Evolutionary conservation across 2,888 invertebrate genomes (phyloP).

Genomic region (Panopea generosa): DNA sequence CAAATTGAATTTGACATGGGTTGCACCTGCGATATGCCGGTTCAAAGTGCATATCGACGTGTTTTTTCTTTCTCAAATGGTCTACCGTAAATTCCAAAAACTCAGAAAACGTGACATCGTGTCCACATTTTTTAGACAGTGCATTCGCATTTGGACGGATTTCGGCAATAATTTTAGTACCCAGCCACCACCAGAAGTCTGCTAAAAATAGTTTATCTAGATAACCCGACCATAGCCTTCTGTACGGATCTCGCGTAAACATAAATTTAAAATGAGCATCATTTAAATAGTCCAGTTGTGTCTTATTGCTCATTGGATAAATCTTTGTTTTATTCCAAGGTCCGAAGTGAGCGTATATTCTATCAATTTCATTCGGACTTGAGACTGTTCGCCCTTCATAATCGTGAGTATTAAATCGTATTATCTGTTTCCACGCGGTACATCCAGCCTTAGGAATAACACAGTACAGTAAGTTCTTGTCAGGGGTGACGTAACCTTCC

Average conservation of each 20-base stretch:
- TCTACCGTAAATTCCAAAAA: constrained; percentile 49
- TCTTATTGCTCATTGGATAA: constrained; percentile 11
- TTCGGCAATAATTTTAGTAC: constrained; percentile 32
- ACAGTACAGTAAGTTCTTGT: constrained; percentile 59
- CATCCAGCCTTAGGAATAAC: constrained; percentile 70
- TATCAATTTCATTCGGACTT: constrained; percentile 54
- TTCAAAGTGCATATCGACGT: constrained; percentile 62
- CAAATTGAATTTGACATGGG: constrained; percentile 63
- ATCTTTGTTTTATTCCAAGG: constrained; percentile 40
- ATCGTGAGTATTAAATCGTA: constrained; percentile 57
- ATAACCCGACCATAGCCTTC: constrained; percentile 68
- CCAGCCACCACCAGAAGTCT: constrained; percentile 66
- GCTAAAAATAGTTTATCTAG: constrained; percentile 71
- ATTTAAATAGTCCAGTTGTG: constrained; percentile 2
- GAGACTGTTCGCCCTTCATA: constrained; percentile 27
- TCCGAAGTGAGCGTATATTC: constrained; percentile 42
- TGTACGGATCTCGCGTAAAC: constrained; percentile 68
- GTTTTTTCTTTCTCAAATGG: constrained; percentile 4
- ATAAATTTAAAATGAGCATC: constrained; percentile 44
- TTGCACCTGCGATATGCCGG: constrained; percentile 64
- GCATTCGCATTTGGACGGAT: constrained; percentile 19
- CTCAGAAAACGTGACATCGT: constrained; percentile 68
- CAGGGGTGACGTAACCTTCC: constrained; percentile 10
- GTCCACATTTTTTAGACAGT: constrained; percentile 53
- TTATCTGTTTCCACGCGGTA: constrained; percentile 70